phyloP scores from a whole-genome alignment of 2,888 invertebrate genomes.

The Chymomyza amoena region DNA sequence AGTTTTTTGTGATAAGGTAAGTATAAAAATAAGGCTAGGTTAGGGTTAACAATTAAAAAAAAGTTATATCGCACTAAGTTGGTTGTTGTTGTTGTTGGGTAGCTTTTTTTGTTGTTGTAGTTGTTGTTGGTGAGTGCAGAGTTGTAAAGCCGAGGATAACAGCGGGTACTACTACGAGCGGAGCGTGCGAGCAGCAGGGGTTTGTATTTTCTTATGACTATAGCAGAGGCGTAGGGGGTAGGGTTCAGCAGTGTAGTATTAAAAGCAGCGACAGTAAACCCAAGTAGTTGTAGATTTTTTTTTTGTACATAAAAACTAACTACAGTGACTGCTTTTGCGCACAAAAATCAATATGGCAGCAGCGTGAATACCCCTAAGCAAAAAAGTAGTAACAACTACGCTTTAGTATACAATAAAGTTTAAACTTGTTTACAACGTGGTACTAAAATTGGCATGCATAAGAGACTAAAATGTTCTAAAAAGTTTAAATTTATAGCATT shows the following conservation, averaged over 20 bases:
- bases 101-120: conserved; percentile 19
- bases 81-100: conserved; percentile 10
- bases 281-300: background rate
- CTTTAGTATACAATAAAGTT: background rate
- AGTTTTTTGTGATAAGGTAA: conserved; percentile 23
- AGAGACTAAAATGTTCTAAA: background rate
- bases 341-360: background rate
- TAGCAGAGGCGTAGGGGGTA: conserved; percentile 11
- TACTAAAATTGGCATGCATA: background rate
- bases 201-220: conserved; percentile 20
- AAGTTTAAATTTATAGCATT: background rate
- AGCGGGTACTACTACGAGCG: conserved; percentile 40
- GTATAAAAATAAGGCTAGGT: background rate
- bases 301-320: background rate
- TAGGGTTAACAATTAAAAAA: background rate
- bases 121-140: conserved; percentile 50
- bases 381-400: background rate
- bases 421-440: background rate
- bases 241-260: background rate
- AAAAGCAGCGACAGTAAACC: background rate
- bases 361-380: background rate
- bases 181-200: conserved; percentile 21
- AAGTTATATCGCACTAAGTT: background rate
- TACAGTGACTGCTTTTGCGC: background rate
- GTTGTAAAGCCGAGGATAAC: conserved; percentile 53